Base-by-base conservation (phyloP, 2,888 invertebrate genomes). In the Plusia festucae region DNA sequence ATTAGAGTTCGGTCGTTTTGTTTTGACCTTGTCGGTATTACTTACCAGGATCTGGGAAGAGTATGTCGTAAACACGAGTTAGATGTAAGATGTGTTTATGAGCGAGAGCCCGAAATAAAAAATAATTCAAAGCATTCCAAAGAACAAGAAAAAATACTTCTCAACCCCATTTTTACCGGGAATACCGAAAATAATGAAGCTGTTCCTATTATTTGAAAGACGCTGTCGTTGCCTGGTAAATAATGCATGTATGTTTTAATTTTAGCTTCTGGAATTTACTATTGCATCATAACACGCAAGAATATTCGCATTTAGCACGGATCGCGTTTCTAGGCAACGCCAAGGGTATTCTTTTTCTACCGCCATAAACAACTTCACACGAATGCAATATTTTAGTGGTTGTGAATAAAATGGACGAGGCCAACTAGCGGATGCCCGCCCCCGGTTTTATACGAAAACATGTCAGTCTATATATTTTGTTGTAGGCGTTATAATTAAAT, bases 261-360 rank as follows among this genome's bases (percentile, higher is more conserved):
- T 46, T 56, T 44, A 60, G 18, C 51, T 55, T 68, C 60, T 68
- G 58, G 64, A 73, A 73, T 61, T 22, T 65, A 54, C 52, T 49
- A 74, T 70, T 79, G 71, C 77, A 77, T 76, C 74, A 74, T 67
- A 55, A 44, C 30, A 18, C 65, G 69, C 59, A 60, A 65, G 57
- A 61, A 34, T 52, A 49, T 58, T 46, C 64, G 60, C 68, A 40
- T 53, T 13, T 40, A 67, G 51, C 59, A 55, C 60, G 58, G 64
- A 72, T 70, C 77, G 32, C 65, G 54, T 79, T 75, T 68, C 72
- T 68, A 62, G 67, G 51, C 66, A 73, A 56, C 78, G 66, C 70
- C 80, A 78, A 75, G 80, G 80, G 80, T 80, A 65, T 78, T 79
- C 78, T 79, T 80, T 79, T 78, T 69, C 70, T 65, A 80, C 62